phyloP scores from a whole-genome alignment of 2,113 vertebrate genomes.

The Lynx canadensis region DNA sequence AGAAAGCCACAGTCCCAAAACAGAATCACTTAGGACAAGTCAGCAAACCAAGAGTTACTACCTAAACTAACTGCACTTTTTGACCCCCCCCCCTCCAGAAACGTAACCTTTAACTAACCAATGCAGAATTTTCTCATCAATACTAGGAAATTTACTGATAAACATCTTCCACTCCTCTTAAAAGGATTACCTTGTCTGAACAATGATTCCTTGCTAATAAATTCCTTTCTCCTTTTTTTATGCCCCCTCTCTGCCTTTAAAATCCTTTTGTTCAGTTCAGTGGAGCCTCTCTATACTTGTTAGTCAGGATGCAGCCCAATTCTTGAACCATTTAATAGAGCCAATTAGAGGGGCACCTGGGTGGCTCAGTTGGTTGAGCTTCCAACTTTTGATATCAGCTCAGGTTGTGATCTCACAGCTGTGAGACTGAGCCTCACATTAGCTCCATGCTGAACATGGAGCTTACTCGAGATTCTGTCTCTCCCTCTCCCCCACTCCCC shows the following conservation, averaged over 20 bases:
- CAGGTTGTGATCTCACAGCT: too few species aligned
- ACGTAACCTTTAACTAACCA: not conserved
- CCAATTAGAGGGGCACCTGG: not conserved
- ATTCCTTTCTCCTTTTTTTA: not conserved
- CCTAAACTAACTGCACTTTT: not conserved
- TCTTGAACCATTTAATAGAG: not conserved
- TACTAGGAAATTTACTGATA: not conserved
- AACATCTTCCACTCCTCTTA: not conserved
- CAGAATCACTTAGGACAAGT: not conserved
- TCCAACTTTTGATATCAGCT: too few species aligned
- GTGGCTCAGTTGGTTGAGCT: too few species aligned
- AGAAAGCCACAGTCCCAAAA: not conserved
- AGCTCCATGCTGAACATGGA: too few species aligned
- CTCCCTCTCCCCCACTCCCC: too few species aligned
- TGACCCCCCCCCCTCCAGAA: not conserved
- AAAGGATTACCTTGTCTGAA: not conserved
- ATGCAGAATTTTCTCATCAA: not conserved
- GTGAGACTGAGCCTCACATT: too few species aligned
- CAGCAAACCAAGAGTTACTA: not conserved
- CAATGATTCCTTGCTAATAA: not conserved
- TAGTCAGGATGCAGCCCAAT: not conserved
- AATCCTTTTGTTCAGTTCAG: not conserved
- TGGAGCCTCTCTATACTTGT: not conserved
- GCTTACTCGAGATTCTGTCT: too few species aligned
- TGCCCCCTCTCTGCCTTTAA: not conserved